Conservation (phyloP, 2,113 vertebrate genomes). For the Dolichallabes microphthalmus region DNA sequence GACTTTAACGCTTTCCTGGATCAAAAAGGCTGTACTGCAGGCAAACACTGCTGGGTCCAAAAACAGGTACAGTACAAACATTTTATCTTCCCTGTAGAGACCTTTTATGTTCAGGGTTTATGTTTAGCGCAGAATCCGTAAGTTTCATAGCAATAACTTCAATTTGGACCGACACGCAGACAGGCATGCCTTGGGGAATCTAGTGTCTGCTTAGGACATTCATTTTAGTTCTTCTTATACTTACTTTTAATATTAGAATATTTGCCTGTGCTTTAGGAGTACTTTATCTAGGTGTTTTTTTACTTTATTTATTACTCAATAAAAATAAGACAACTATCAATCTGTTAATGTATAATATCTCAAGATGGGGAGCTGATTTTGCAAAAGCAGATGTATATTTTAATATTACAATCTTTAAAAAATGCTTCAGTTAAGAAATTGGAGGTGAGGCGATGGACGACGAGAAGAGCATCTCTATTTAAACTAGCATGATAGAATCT, state of each 20-base stretch:
- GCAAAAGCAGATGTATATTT: neutral
- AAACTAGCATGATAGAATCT: neutral
- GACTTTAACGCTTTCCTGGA: conserved; percentile 92
- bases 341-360: neutral
- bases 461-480: no score
- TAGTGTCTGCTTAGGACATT: neutral
- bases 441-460: no score
- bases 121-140: no score
- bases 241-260: neutral
- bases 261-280: neutral
- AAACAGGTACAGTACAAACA: conserved; percentile 76
- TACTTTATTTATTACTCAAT: neutral
- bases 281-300: neutral
- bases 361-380: neutral
- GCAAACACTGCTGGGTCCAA: conserved; percentile 81
- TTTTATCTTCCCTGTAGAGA: neutral
- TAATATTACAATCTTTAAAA: neutral
- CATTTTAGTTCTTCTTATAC: no score
- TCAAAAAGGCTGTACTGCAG: conserved; percentile 86
- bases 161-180: neutral
- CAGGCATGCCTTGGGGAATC: neutral
- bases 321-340: neutral
- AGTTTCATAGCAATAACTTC: neutral
- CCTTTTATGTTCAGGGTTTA: neutral
- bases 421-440: neutral